These are phyloP conservation scores for Archilochus colubris DNA, from an alignment of 2,113 vertebrate genomes.

Conservation along the genomic window DNA sequence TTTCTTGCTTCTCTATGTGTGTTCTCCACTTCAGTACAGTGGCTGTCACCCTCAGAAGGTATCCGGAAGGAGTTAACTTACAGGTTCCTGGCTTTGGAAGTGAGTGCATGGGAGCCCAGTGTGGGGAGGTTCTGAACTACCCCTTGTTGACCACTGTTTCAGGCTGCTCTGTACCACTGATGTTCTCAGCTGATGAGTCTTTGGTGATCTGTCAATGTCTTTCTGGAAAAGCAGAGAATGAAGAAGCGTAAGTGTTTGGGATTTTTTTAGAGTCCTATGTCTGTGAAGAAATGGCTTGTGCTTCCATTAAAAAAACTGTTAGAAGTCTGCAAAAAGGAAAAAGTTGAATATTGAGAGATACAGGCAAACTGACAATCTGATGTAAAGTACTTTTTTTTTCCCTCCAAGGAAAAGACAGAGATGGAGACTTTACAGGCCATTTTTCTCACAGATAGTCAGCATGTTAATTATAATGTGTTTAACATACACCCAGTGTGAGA, in stretches of 20 bases:
- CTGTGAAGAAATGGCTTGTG: not conserved
- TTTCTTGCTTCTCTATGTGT: not conserved
- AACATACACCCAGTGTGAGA: not conserved
- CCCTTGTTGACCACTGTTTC: rapidly evolving
- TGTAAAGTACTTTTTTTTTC: not conserved
- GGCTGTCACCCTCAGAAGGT: not conserved
- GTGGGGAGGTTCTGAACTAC: not conserved
- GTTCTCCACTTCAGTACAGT: not conserved
- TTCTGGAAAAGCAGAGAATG: not conserved
- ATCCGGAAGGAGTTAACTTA: rapidly evolving
- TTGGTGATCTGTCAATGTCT: rapidly evolving
- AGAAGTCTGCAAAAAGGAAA: not conserved
- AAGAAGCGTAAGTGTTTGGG: not conserved
- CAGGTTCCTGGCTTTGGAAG: not conserved
- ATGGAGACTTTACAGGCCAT: not conserved
- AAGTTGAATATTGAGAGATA: not conserved
- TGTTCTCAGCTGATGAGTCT: not conserved
- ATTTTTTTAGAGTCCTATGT: not conserved
- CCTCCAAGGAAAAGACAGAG: not conserved
- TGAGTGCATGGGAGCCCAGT: rapidly evolving
- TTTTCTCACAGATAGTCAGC: not conserved
- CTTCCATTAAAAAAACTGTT: not conserved
- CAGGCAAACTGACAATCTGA: not conserved
- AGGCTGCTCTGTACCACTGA: not conserved
- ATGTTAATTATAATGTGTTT: not conserved